A percentile compares a stretch with the other conserved stretches of the same genome.
These are phyloP conservation scores for Holothuria scabra DNA, from an alignment of 53 echinoderm and acorn worm genomes.

Conservation along the genomic window DNA sequence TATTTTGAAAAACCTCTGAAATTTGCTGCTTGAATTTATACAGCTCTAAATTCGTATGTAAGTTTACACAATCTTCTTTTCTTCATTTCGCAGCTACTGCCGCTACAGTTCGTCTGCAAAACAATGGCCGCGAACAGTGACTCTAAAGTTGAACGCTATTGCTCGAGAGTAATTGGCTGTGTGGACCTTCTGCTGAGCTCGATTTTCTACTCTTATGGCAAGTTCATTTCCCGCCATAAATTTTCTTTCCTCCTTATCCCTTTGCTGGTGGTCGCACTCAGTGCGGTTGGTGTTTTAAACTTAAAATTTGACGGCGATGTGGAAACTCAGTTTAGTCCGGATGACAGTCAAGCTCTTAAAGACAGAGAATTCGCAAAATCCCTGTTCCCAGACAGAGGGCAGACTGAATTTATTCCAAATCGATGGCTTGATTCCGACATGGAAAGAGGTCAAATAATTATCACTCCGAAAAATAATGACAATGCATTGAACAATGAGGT, in stretches of 20 bases:
- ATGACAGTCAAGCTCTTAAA: slow-evolving; percentile 64
- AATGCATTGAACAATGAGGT: slow-evolving; percentile 63
- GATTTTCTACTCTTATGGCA: slow-evolving; percentile 72
- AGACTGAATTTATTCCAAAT: slow-evolving; percentile 75
- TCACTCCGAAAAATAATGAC: slow-evolving; percentile 63
- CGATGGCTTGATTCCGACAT: slow-evolving; percentile 67
- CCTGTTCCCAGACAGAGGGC: slow-evolving; percentile 66
- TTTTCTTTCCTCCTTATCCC: slow-evolving; percentile 74
- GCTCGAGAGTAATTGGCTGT: slow-evolving; percentile 30
- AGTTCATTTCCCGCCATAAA: slow-evolving; percentile 63
- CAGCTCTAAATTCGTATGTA: no score
- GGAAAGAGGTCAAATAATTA: slow-evolving; percentile 69
- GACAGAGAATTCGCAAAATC: slow-evolving; percentile 54
- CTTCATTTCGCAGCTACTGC: no score
- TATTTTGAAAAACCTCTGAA: no score
- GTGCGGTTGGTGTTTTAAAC: slow-evolving; percentile 56
- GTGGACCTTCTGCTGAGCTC: slow-evolving; percentile 74
- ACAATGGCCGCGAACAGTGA: no score
- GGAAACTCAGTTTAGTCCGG: slow-evolving; percentile 80
- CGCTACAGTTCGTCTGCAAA: no score
- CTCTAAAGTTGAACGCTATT: no score
- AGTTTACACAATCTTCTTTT: no score
- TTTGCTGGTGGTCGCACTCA: slow-evolving; percentile 54
- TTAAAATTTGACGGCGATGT: slow-evolving; percentile 70
- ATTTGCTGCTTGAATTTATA: no score